Conservation (phyloP, 2,888 invertebrate species). For the Creontiades dilutus region DNA sequence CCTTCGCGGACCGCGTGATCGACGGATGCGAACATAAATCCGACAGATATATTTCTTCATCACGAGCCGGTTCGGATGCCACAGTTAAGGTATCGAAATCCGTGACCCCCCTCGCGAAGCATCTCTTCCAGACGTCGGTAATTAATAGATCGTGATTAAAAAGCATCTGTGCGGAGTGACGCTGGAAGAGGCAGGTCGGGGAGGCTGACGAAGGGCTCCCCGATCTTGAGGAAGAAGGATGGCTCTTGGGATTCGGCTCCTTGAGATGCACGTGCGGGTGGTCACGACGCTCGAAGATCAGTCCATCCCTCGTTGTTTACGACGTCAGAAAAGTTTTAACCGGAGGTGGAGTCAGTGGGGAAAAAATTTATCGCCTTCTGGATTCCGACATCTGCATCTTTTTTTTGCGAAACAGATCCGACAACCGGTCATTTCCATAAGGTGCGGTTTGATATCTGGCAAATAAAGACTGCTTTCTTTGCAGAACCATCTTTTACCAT, state of each 20-base stretch:
- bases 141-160: slow-evolving; percentile 7
- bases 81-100: slow-evolving; percentile 25
- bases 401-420: neutral
- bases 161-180: neutral
- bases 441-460: too few species aligned
- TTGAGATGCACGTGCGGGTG: slow-evolving; percentile 53
- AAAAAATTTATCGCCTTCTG: neutral
- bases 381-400: neutral
- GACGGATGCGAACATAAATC: neutral
- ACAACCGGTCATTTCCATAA: too few species aligned
- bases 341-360: neutral
- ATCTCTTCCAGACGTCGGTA: slow-evolving; percentile 25
- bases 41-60: slow-evolving; percentile 12
- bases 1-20: neutral
- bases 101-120: neutral
- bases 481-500: too few species aligned
- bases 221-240: slow-evolving; percentile 26
- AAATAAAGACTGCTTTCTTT: too few species aligned
- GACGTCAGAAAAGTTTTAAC: neutral
- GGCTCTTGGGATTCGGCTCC: neutral
- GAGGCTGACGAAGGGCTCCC: neutral
- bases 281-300: slow-evolving; percentile 29
- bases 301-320: slow-evolving; percentile 19
- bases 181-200: too few species aligned
- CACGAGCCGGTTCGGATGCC: slow-evolving; percentile 2